Base-by-base conservation (phyloP, 2,888 invertebrate species). In the Hemithea aestivaria region DNA sequence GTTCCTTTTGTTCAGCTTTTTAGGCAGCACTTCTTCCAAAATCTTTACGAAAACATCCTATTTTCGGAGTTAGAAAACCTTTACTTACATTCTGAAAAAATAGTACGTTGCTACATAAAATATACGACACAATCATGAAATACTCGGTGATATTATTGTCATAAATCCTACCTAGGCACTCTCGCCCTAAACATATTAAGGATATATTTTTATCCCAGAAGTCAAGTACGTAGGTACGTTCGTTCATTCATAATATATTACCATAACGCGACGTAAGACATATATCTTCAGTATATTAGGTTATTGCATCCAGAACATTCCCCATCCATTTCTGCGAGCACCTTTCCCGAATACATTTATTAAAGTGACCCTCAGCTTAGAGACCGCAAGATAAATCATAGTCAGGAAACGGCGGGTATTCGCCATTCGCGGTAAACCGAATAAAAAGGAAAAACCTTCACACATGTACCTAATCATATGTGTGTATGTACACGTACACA, bases 301-400 rank as follows among this genome's bases (percentile, higher is more conserved):
- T 77, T 75, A 78, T 78, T 77, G 73, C 78, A 75, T 75, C 66
- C 64, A 71, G 70, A 74, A 70, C 70, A 70, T 70, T 68, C 62
- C 59, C 68, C 78, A 73, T 79, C 75, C 65, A 79, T 78, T 78
- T 75, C 63, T 61, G 58, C 62, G 66, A 70, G 73, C 73, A 76
- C 76, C 78, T 79, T 77, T 65, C 74, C 80, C 73, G 71, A 81
- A 83, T 77, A 81, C 78, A 83, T 85, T 83, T 84, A 84, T 84
- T 82, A 83, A 83, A 83, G 78, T 82, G 85, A 85, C 84, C 84
- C 83, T 67, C 73, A 72, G 78, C 76, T 75, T 72, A 72, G 70
- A 74, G 68, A 65, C 75, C 73, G 75, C 73, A 55, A 78, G 71
- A 84, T 85, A 85, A 84, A 85, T 85, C 84, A 85, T 83, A 82